Conservation (phyloP, 2,888 invertebrate genomes). For the Drosophila helvetica region DNA sequence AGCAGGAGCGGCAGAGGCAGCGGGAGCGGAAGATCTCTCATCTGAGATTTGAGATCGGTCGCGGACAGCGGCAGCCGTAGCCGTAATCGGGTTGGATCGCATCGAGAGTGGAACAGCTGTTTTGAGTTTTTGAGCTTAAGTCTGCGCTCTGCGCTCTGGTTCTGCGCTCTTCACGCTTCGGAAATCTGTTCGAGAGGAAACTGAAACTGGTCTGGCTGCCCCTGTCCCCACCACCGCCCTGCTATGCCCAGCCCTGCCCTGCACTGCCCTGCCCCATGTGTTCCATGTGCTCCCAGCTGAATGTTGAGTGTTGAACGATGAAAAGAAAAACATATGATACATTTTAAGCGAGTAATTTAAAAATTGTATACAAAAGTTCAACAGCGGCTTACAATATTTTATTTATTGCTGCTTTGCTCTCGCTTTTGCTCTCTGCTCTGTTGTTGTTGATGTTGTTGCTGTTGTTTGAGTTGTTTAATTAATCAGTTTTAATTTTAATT, state of each 20-base stretch:
- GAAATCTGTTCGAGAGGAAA: constrained; percentile 57
- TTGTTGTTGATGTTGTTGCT: constrained; percentile 24
- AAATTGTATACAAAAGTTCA: constrained; percentile 57
- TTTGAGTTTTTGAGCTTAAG: constrained; percentile 37
- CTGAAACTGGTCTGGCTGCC: constrained; percentile 57
- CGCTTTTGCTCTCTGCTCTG: too few species aligned
- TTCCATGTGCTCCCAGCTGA: constrained; percentile 12
- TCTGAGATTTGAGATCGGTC: constrained; percentile 36
- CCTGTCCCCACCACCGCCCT: constrained; percentile 3
- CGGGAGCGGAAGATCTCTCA: constrained; percentile 11
- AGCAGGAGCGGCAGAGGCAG: too few species aligned
- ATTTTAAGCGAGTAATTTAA: constrained; percentile 59
- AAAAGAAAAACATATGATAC: constrained; percentile 52
- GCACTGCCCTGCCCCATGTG: constrained; percentile 1
- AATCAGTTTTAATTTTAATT: constrained; percentile 55
- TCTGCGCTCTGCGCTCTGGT: constrained; percentile 8
- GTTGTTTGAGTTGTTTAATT: constrained; percentile 50
- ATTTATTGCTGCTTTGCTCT: constrained; percentile 31
- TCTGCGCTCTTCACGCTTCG: constrained; percentile 65
- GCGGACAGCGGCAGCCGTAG: constrained; percentile 39
- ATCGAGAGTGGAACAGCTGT: constrained; percentile 59
- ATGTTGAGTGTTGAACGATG: constrained; percentile 30
- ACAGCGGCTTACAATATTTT: constrained; percentile 41
- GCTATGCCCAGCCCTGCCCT: not conserved
- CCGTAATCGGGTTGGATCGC: constrained; percentile 35